Conservation (phyloP, 2,797 vertebrate genomes). For the Typhlichthys subterraneus region DNA sequence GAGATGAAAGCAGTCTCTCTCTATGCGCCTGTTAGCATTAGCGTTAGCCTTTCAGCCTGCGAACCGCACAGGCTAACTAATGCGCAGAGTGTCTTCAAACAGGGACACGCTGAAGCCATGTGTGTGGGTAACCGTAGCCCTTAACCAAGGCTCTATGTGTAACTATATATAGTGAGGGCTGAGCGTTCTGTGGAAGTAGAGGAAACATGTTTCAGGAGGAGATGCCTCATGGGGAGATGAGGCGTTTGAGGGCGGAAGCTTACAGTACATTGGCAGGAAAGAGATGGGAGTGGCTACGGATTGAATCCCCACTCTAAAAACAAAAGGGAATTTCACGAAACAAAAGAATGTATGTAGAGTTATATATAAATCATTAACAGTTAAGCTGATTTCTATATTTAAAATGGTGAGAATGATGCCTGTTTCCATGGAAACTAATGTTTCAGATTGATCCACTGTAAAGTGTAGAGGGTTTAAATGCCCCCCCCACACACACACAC, state of each 20-base stretch:
- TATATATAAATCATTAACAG: constrained; percentile 61
- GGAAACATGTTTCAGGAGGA: not conserved
- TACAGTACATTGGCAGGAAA: not conserved
- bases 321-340: constrained; percentile 62
- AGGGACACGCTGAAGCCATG: too few species aligned
- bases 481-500: constrained; percentile 27
- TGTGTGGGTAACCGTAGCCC: too few species aligned
- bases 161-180: too few species aligned
- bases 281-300: constrained; percentile 15
- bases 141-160: too few species aligned
- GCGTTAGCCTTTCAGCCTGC: too few species aligned
- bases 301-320: constrained; percentile 49
- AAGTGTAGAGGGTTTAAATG: constrained; percentile 62
- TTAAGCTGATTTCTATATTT: constrained; percentile 61
- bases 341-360: constrained; percentile 78
- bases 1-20: constrained; percentile 14
- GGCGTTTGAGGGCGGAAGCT: constrained; percentile 13
- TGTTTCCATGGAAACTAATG: constrained; percentile 57
- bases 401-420: constrained; percentile 52
- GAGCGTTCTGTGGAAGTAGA: too few species aligned
- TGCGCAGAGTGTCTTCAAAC: too few species aligned
- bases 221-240: constrained; percentile 13
- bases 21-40: not conserved
- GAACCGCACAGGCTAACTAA: too few species aligned
- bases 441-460: constrained; percentile 52